Percentiles rank a stretch among this genome's conserved stretches.
These are phyloP conservation scores for Aplodontia rufa DNA, from an alignment of 2,113 vertebrate genomes.

Conservation along the genomic window DNA sequence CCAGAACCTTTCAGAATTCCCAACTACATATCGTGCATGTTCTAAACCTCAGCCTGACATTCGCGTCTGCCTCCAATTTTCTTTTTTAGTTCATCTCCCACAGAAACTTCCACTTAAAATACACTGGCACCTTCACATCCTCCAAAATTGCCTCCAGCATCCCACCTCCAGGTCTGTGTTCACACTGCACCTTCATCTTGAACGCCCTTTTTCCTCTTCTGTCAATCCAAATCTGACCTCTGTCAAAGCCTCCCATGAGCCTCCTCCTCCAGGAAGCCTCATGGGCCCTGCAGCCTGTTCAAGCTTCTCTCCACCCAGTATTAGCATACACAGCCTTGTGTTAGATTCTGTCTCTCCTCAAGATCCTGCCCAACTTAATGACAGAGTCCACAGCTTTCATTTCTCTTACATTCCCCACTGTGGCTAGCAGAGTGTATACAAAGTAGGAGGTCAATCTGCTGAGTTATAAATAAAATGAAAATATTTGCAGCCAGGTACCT, in stretches of 20 bases:
- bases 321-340: not conserved
- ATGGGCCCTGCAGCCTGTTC: not conserved
- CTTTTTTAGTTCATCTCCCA: not conserved
- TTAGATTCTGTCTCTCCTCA: not conserved
- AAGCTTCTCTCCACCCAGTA: not conserved
- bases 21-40: too few relatives aligned
- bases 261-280: not conserved
- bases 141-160: not conserved
- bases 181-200: not conserved
- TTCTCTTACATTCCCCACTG: not conserved
- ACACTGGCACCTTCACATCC: not conserved
- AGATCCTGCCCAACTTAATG: not conserved
- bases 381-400: not conserved
- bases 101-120: not conserved
- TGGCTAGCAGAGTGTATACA: not conserved
- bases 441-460: not conserved
- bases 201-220: not conserved
- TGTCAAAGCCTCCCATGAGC: not conserved
- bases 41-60: not conserved
- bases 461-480: not conserved
- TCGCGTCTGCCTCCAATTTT: not conserved
- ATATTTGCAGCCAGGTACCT: not conserved
- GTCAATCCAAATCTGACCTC: not conserved
- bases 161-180: not conserved
- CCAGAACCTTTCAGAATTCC: not conserved